Percentiles rank a stretch among this genome's conserved stretches.
Evolutionary conservation across 2,113 vertebrate genomes (phyloP).

Genomic region (Apeltes quadracus): DNA sequence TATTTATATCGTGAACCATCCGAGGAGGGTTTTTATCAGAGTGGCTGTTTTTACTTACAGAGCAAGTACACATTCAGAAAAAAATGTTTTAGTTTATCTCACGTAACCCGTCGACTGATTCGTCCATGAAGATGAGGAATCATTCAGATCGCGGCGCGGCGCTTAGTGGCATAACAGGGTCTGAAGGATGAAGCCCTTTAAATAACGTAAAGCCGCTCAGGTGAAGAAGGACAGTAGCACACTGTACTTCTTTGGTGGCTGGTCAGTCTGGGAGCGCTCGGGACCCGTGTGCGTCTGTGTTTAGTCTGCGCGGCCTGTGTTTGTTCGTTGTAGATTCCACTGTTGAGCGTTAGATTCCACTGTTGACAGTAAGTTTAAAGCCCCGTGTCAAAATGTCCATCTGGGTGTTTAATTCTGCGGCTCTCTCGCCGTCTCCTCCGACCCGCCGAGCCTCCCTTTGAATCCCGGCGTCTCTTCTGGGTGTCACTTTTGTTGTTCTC

Average conservation of each 20-base stretch:
- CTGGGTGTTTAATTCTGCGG: constrained; percentile 77
- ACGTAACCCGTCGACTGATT: background rate
- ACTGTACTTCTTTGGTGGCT: constrained; percentile 69
- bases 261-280: constrained; percentile 66
- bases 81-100: background rate
- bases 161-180: constrained; percentile 2
- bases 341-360: constrained; percentile 79
- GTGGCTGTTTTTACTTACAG: constrained; percentile 35
- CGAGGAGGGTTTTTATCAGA: constrained; percentile 49
- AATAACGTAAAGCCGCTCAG: constrained; percentile 41
- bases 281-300: constrained; percentile 75
- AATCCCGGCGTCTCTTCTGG: constrained; percentile 44
- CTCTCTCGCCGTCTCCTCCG: constrained; percentile 66
- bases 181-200: background rate
- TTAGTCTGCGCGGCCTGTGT: constrained; percentile 79
- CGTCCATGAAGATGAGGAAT: background rate
- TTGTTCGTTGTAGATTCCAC: constrained; percentile 79
- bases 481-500: constrained; percentile 57
- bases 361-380: constrained; percentile 81
- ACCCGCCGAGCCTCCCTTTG: constrained; percentile 59
- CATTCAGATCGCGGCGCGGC: constrained; percentile 14
- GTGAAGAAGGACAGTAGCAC: constrained; percentile 63
- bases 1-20: constrained; percentile 50
- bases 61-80: constrained; percentile 18
- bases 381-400: constrained; percentile 78